Evolutionary conservation across 2,888 invertebrate species (phyloP).

Genomic region (Oligia strigilis): DNA sequence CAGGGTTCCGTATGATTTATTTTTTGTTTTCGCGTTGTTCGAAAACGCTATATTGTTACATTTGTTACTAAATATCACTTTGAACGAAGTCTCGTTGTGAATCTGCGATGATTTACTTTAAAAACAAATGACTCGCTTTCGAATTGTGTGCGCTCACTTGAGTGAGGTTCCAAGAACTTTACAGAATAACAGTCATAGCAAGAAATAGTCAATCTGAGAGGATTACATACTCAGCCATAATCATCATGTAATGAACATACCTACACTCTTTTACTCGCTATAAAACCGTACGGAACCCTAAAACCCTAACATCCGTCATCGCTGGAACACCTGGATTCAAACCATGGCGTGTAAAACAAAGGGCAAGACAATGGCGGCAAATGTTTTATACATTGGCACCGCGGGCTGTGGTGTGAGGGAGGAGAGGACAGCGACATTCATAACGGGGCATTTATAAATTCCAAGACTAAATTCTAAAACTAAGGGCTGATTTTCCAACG

Average conservation of each 20-base stretch:
- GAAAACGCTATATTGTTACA: background rate
- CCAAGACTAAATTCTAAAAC: too few species aligned
- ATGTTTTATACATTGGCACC: slow-evolving; percentile 67
- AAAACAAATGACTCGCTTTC: background rate
- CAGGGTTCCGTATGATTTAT: slow-evolving; percentile 22
- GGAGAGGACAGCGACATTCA: background rate
- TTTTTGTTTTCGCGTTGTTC: background rate
- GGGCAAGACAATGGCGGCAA: slow-evolving; percentile 64
- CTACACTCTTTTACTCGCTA: background rate
- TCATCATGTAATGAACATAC: background rate
- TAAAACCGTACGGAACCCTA: slow-evolving; percentile 21
- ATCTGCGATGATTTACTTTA: background rate
- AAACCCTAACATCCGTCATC: slow-evolving; percentile 42
- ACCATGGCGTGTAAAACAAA: slow-evolving; percentile 63
- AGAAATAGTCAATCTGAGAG: background rate
- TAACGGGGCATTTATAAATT: background rate
- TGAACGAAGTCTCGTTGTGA: background rate
- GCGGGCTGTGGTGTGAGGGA: slow-evolving; percentile 21
- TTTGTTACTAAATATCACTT: background rate
- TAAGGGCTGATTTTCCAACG: too few species aligned
- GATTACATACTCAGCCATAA: background rate
- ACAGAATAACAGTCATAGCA: background rate
- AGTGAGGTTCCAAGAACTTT: background rate
- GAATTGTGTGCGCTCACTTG: slow-evolving; percentile 9
- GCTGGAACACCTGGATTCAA: slow-evolving; percentile 63